These are phyloP conservation scores for Tenthredo scrophulariae DNA, from an alignment of 2,888 invertebrate genomes.

Conservation along the genomic window DNA sequence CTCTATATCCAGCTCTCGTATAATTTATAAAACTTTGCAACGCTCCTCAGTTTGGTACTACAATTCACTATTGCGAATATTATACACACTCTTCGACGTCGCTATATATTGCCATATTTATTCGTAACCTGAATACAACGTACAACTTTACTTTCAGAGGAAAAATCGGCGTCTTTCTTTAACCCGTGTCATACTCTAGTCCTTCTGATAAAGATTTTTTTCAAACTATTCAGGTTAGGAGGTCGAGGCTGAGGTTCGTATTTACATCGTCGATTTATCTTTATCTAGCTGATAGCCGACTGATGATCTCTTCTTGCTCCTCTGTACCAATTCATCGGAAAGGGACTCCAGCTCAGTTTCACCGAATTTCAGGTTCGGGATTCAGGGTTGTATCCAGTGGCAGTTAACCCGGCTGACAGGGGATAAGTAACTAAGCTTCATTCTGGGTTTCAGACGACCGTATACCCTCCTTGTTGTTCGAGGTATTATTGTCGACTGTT, in stretches of 20 bases:
- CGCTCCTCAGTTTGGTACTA: slow-evolving; percentile 7
- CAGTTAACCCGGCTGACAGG: slow-evolving; percentile 20
- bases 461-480: neutral
- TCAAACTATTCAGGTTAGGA: slow-evolving; percentile 11
- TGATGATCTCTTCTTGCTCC: neutral
- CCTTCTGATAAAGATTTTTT: slow-evolving; percentile 30
- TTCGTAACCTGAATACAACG: neutral
- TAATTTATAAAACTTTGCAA: slow-evolving; percentile 37
- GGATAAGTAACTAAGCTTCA: neutral
- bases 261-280: slow-evolving; percentile 42
- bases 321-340: slow-evolving; percentile 19
- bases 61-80: neutral
- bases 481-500: slow-evolving; percentile 17
- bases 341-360: neutral
- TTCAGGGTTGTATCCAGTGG: slow-evolving; percentile 19
- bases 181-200: neutral
- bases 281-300: slow-evolving; percentile 15
- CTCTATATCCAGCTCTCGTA: neutral
- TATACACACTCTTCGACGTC: neutral
- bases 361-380: neutral
- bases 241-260: slow-evolving; percentile 38
- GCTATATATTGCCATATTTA: neutral
- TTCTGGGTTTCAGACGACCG: neutral
- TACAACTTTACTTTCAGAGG: neutral
- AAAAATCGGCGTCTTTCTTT: neutral